Evolutionary conservation across 1,140 invertebrate genomes (phyloP).

Genomic region (Pissodes strobi): DNA sequence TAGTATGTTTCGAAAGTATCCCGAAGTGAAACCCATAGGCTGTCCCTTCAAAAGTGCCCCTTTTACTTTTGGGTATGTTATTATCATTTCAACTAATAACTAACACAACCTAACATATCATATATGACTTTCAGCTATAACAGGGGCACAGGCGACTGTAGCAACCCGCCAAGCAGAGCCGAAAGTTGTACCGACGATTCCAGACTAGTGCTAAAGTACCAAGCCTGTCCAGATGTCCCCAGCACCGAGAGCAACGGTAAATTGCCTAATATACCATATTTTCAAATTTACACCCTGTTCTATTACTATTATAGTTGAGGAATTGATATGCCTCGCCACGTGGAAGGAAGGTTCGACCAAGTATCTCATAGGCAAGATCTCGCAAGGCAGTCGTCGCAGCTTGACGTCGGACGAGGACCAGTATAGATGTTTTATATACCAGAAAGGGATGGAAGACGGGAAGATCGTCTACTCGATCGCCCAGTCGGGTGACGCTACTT

Average conservation of each 20-base stretch:
- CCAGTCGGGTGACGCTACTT: constrained; percentile 81
- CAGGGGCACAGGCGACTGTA: constrained; percentile 74
- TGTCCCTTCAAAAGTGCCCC: constrained; percentile 78
- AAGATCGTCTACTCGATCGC: constrained; percentile 67
- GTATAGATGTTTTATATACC: constrained; percentile 72
- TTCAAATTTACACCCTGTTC: background rate
- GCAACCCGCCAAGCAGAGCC: constrained; percentile 73
- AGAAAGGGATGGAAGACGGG: constrained; percentile 52
- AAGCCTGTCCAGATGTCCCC: constrained; percentile 81
- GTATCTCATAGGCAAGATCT: constrained; percentile 75
- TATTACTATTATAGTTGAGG: constrained; percentile 82
- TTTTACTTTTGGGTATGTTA: constrained; percentile 68
- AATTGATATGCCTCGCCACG: constrained; percentile 77
- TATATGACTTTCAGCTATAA: constrained; percentile 66
- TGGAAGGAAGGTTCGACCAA: constrained; percentile 85
- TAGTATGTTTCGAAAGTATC: constrained; percentile 74
- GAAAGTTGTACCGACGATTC: constrained; percentile 84
- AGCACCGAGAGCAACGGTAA: constrained; percentile 72
- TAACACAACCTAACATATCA: too few species aligned
- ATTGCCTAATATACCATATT: constrained; percentile 20
- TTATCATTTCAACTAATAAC: background rate
- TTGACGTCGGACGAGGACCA: constrained; percentile 63
- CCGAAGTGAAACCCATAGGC: constrained; percentile 65
- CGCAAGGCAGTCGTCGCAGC: constrained; percentile 58
- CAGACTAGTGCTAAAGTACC: constrained; percentile 76